Evolutionary conservation across 2,113 vertebrate species (phyloP), one percentile per base, ranked within the genome.

Genomic region (Ceyx cyanopectus): DNA sequence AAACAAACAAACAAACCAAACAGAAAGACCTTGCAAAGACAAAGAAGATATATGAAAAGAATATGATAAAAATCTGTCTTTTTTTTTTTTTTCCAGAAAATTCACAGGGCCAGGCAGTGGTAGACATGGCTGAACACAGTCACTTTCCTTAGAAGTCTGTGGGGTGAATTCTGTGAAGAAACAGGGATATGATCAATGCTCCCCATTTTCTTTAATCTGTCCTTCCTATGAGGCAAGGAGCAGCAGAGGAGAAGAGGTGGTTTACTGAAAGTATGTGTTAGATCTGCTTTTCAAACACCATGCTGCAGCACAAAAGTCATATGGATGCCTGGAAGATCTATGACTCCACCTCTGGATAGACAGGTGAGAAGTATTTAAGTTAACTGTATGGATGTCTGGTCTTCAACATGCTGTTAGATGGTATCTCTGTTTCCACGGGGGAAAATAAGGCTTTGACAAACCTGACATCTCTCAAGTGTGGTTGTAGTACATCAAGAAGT

Each of bases 281-380:
- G 20, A 11, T 68, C 60, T 77, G 56, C 41, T 62, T 82, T 54
- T 22, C 26, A 48, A 45, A 92, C 75, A 15, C 2, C 14, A 12
- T 26, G n/a, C 7, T 70, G 32, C 30, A 78, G 43, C 57, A 58
- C 1, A 4, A 4, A 54, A 83, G 51, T 32, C 7, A 1, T 23
- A 37, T 14, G 69, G 54, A 46, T 69, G 27, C 58, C 45, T 62
- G 68, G 50, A 90, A 91, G 87, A 83, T 85, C 85, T 90, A 26
- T 86, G 67, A 95, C 90, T 95, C 90, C 85, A 82, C 82, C 75
- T 93, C 80, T 40, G 72, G 82, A 93, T 30, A 61, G 48, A 16
- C 37, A 67, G 75, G 24, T 66, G 60, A 45, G 62, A 70, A 50
- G 10, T 48, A 34, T 26, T 77, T 65, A 1, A 0, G 5, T 45